Evolutionary conservation across 2,888 invertebrate species (phyloP).

Genomic region (Girardia tigrina): DNA sequence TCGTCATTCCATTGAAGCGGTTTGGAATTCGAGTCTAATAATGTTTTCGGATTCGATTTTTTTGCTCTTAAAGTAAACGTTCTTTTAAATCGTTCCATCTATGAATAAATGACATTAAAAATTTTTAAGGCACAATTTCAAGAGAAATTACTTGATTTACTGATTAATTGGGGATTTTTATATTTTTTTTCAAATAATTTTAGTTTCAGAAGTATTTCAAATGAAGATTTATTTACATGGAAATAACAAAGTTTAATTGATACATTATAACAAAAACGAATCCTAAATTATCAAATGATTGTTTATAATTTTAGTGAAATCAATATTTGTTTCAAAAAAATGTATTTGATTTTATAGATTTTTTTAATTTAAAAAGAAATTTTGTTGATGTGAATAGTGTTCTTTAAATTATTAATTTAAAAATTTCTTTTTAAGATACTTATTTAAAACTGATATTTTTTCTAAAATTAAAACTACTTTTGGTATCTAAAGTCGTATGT

Average conservation of each 20-base stretch:
- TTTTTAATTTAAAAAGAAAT: too few species aligned
- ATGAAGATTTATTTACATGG: conserved; percentile 8
- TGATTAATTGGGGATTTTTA: neutral
- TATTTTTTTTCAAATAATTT: neutral
- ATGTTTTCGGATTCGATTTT: conserved; percentile 53
- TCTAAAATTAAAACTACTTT: too few species aligned
- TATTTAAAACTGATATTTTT: too few species aligned
- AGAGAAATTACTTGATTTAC: neutral
- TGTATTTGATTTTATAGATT: too few species aligned
- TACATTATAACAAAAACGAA: neutral
- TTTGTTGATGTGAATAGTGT: too few species aligned
- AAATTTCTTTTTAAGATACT: too few species aligned
- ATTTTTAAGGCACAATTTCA: neutral
- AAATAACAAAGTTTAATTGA: neutral
- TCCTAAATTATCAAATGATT: too few species aligned
- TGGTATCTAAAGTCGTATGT: too few species aligned
- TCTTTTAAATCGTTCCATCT: conserved; percentile 31
- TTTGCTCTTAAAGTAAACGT: conserved; percentile 60
- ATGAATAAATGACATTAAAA: neutral
- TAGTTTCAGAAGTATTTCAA: neutral
- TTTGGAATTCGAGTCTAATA: neutral
- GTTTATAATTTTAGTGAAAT: too few species aligned
- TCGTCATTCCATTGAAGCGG: conserved; percentile 97
- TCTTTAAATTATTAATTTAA: too few species aligned
- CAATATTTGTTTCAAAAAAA: too few species aligned